Conservation (phyloP, 2,888 invertebrate species). For the Yponomeuta evonymella region DNA sequence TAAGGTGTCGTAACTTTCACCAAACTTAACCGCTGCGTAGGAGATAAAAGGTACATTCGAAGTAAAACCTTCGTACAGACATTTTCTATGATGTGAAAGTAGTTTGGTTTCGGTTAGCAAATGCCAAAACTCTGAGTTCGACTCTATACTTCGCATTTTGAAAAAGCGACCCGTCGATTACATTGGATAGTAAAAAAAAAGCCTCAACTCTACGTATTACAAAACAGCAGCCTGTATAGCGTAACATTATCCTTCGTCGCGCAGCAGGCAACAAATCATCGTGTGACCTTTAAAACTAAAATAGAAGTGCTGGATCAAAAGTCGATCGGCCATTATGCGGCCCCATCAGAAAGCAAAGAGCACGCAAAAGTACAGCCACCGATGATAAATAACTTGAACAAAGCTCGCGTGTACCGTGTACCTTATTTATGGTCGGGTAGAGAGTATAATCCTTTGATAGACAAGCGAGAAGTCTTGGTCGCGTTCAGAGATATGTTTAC, state of each 20-base stretch:
- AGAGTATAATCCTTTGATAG: background rate
- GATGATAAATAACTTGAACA: background rate
- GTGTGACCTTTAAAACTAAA: conserved; percentile 33
- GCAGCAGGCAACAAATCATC: conserved; percentile 24
- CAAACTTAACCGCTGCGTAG: no score
- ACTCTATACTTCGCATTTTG: no score
- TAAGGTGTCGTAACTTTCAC: no score
- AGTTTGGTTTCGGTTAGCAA: no score
- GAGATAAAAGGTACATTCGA: no score
- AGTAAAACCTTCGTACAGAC: no score
- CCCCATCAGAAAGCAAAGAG: conserved; percentile 1
- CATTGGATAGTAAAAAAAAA: background rate
- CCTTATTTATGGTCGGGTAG: background rate
- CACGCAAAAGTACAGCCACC: background rate
- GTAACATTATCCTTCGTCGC: conserved; percentile 1
- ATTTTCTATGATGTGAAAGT: no score
- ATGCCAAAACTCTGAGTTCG: no score
- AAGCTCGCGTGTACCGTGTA: background rate
- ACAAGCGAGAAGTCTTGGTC: background rate
- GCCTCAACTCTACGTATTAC: background rate
- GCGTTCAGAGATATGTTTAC: background rate
- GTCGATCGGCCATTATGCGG: conserved; percentile 36
- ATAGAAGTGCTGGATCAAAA: conserved; percentile 37
- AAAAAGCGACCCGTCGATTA: no score
- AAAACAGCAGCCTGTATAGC: background rate